These are phyloP conservation scores for Ypsolopha scabrella DNA, from an alignment of 2,888 invertebrate genomes.

Conservation along the genomic window DNA sequence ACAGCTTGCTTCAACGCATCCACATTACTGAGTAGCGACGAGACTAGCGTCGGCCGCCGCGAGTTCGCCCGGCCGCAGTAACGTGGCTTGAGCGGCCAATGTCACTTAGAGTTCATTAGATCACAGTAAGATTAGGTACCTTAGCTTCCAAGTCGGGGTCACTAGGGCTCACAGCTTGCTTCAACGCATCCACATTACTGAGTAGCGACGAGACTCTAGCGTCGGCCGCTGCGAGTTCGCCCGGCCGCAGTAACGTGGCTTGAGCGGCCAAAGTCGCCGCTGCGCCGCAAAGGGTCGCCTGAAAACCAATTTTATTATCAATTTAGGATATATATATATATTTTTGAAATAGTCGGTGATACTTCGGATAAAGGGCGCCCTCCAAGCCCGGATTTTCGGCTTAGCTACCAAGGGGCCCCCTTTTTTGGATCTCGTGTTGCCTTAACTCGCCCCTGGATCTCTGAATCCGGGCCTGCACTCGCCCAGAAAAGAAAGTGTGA, in stretches of 20 bases:
- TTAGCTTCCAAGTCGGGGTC: conserved; percentile 76
- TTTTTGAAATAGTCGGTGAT: too few relatives aligned
- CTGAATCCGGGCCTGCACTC: too few relatives aligned
- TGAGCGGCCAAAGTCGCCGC: conserved; percentile 84
- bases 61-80: conserved; percentile 85
- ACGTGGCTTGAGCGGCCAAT: conserved; percentile 81
- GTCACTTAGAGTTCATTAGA: too few relatives aligned
- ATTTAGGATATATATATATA: background rate
- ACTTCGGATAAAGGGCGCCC: too few relatives aligned
- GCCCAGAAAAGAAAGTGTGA: too few relatives aligned
- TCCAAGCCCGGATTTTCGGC: too few relatives aligned
- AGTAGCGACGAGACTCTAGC: conserved; percentile 80
- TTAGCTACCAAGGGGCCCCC: too few relatives aligned
- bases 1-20: conserved; percentile 75
- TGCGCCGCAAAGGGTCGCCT: conserved; percentile 71
- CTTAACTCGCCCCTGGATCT: too few relatives aligned
- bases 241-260: conserved; percentile 82
- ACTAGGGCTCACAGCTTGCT: conserved; percentile 66
- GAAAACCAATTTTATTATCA: background rate
- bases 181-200: conserved; percentile 81
- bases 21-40: conserved; percentile 81
- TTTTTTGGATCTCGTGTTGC: too few relatives aligned
- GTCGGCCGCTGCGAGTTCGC: conserved; percentile 86
- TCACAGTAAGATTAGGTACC: conserved; percentile 49
- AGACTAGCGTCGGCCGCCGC: conserved; percentile 86